A percentile compares a stretch with the other conserved stretches of the same genome.
Evolutionary conservation across 1,140 invertebrate genomes (phyloP).

Genomic region (Plectrocnemia conspersa): DNA sequence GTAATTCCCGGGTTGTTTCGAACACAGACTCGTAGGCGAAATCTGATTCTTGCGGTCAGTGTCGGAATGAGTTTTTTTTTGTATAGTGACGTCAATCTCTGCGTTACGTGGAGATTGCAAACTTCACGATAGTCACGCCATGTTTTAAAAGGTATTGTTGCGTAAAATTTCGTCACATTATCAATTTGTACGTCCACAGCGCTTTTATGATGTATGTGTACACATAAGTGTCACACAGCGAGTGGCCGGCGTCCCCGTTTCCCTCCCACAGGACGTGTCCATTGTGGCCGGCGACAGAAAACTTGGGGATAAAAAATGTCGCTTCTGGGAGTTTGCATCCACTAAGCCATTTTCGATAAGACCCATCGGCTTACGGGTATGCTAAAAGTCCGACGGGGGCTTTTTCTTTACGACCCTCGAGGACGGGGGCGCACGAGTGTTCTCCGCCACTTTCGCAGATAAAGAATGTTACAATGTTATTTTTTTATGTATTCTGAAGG

Average conservation of each 20-base stretch:
- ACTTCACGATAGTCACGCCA: too few species aligned
- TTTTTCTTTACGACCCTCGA: slow-evolving; percentile 11
- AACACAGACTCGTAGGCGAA: too few species aligned
- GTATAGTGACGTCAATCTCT: too few species aligned
- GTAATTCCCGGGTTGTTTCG: too few species aligned
- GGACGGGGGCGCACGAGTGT: slow-evolving; percentile 12
- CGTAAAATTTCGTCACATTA: background rate
- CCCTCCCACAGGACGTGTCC: slow-evolving; percentile 33
- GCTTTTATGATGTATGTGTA: too few species aligned
- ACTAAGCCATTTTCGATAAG: slow-evolving; percentile 36
- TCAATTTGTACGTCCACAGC: background rate
- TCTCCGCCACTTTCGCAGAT: slow-evolving; percentile 17
- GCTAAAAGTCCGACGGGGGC: slow-evolving; percentile 28
- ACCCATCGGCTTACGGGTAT: slow-evolving; percentile 32
- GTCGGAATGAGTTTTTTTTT: background rate
- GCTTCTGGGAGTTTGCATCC: slow-evolving; percentile 36
- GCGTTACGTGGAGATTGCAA: too few species aligned
- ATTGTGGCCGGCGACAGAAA: slow-evolving; percentile 22
- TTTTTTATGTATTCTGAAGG: slow-evolving; percentile 35
- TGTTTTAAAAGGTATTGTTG: too few species aligned
- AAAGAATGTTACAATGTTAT: slow-evolving; percentile 31
- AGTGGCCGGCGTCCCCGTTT: slow-evolving; percentile 17
- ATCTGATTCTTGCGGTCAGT: background rate
- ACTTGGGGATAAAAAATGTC: slow-evolving; percentile 34
- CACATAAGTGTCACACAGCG: too few species aligned